Base-by-base conservation (phyloP, 2,888 invertebrate genomes). In the Melinaea marsaeus region DNA sequence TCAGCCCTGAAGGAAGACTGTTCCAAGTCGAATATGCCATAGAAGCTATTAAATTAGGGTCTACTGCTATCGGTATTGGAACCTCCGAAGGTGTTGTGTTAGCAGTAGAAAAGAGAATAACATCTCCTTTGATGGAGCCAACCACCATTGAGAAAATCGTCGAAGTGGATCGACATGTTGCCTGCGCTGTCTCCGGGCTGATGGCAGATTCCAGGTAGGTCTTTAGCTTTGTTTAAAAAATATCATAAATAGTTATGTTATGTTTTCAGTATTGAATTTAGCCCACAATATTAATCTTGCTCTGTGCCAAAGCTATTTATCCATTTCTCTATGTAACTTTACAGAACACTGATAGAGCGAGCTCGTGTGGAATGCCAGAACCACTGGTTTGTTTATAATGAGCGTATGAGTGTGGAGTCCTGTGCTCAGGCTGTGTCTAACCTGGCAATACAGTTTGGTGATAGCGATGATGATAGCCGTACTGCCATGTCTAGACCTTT, bases 21-120 rank as follows among this genome's bases (percentile, higher is more conserved):
- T 99, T 99, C 85, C 96, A 97, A 92, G 98, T 99, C n/a, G 99
- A 99, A 91, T 99, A 99, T 93, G 99, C 99, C 3, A 99, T 99
- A 79, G 99, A 99, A 91, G 99, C 99, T 0, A 99, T 99, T 69
- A 99, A 99, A 91, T 92, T 99, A 64, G 99, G 99, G 1, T 99
- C 99, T 0, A 99, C 99, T 3, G 99, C 99, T 4, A 99, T 99
- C 79, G 99, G 99, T 32, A 98, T 99, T 72, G 95, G 97, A 74
- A 99, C 99, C 1, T 93, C 94, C 0, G 98, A 99, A 91, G 99
- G 99, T 51, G 98, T 99, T 46, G 96, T 99, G 37, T 86, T 99
- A 74, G 99, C 99, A 1, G 99, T 99, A 0, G 99, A 99, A 83
- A 99, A 99, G 85, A 94, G 99, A 72, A 98, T 99, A 55, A 99